Evolutionary conservation across 2,113 vertebrate genomes (phyloP), one percentile per base, ranked within the genome.

Genomic region (Corythaeola cristata): DNA sequence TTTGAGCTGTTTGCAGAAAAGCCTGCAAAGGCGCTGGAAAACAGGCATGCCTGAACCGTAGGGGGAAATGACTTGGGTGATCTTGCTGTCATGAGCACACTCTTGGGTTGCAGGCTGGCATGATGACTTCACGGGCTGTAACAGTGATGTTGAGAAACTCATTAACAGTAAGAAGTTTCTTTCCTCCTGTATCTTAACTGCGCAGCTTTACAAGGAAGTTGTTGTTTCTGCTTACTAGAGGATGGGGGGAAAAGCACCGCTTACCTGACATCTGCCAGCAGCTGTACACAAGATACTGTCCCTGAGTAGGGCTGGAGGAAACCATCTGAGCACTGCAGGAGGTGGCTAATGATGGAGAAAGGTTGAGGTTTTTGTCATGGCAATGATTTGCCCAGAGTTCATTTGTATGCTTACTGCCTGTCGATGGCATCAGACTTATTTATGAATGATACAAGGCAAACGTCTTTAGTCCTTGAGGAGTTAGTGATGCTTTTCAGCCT

Each of bases 11-110:
- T 52, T 67, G 62, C 56, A 92, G 60, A 67, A 75, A 53, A 72
- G 24, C 39, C 66, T 69, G 6, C 19, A 44, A 12, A 45, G 52
- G 33, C 3, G 9, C 8, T 11, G 3, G 55, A 58, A 56, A 41
- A 14, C 39, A 39, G 35, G 12, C 0, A 0, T 32, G 56, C n/a
- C 78, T 92, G 50, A 22, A 5, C 26, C 1, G 0, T 8, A 26
- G 35, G 67, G 44, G 52, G 45, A 23, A 52, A 8, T 64, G 67
- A 17, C 0, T 0, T 26, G 73, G 5, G 30, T 87, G 27, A 19
- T 32, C 33, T 8, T 69, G 73, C 39, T 32, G 11, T 20, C 41
- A 2, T 33, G 24, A 35, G 45, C 59, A 5, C 0, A 2, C 30
- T 53, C 21, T 49, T 20, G 66, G 15, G 24, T 8, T 74, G 44